Evolutionary conservation across 2,113 vertebrate genomes (phyloP), one percentile per base, ranked within the genome.

Genomic region (Proterorhinus semilunaris): DNA sequence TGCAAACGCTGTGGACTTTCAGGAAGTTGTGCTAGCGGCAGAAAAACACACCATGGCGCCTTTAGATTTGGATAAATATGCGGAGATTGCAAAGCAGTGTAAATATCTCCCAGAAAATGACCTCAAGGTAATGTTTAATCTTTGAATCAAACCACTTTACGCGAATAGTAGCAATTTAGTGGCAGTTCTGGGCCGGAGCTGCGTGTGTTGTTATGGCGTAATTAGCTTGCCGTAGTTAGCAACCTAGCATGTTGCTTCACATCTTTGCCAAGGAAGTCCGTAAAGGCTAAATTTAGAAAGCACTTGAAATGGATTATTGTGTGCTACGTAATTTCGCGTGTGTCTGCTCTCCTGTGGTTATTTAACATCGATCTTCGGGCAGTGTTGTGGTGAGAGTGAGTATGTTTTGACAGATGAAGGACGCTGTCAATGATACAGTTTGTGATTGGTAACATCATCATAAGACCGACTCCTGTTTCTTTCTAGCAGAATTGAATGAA

Each of bases 81-180:
- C 96, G 76, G 96, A 98, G 89, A 97, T 98, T 68, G 96, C 96
- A 62, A 94, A 95, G 82, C 94, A 96, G 83, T 98, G 96, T 92
- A 98, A 98, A 90, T 98, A 98, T 85, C 92, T 98, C 7, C 96
- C 96, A 57, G 96, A 98, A 83, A 98, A 98, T 75, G 95, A 98
- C 84, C 89, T 97, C 61, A 98, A 98, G 96, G 96, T 98, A 87
- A 83, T 42, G 15, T 10, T 9, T 7, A 36, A 42, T 47, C 7
- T 8, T n/a, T 5, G 0, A 43, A 8, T 7, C 55, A 2, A 51
- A 13, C 70, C 36, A 51, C 0, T 8, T 0, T 5, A 3, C 0
- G 3, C n/a, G 5, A 15, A 1, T 5, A 21, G 8, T 44, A 2
- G 42, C 42, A 1, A 15, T 3, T 2, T 2, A 0, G 4, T 8